These are phyloP conservation scores for Azorinus chamasolen DNA, from an alignment of 2,888 invertebrate genomes.

Conservation along the genomic window DNA sequence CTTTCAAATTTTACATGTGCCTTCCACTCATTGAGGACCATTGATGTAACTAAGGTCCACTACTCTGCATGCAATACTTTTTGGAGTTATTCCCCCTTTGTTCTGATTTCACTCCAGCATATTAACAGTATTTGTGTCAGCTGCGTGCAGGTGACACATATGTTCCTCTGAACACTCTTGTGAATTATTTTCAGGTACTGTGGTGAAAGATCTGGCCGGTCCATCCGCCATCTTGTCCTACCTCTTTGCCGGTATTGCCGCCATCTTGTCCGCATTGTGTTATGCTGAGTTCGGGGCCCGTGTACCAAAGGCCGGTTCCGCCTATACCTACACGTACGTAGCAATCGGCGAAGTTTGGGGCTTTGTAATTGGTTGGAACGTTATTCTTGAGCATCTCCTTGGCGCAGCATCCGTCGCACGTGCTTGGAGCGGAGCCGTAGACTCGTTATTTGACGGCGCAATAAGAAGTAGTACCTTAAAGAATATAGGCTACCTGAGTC, in stretches of 20 bases:
- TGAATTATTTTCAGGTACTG: conserved; percentile 84
- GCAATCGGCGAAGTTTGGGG: conserved; percentile 96
- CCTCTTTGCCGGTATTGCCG: conserved; percentile 87
- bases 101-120: too few species aligned
- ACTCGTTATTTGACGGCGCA: conserved; percentile 85
- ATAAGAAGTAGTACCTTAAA: conserved; percentile 85
- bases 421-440: conserved; percentile 87
- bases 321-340: conserved; percentile 97
- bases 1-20: too few species aligned
- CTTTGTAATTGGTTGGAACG: conserved; percentile 95
- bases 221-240: conserved; percentile 90
- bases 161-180: too few species aligned
- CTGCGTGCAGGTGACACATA: too few species aligned
- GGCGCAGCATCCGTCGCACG: conserved; percentile 88
- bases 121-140: too few species aligned
- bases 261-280: conserved; percentile 87
- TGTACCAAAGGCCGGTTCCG: conserved; percentile 89
- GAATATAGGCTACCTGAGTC: conserved; percentile 75
- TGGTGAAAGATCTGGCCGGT: conserved; percentile 87
- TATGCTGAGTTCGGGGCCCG: conserved; percentile 85
- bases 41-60: too few species aligned
- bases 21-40: too few species aligned
- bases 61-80: too few species aligned
- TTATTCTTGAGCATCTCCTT: conserved; percentile 88
- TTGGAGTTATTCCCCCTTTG: too few species aligned